Base-by-base conservation (phyloP, 2,888 invertebrate species). In the Anticlea derivata region DNA sequence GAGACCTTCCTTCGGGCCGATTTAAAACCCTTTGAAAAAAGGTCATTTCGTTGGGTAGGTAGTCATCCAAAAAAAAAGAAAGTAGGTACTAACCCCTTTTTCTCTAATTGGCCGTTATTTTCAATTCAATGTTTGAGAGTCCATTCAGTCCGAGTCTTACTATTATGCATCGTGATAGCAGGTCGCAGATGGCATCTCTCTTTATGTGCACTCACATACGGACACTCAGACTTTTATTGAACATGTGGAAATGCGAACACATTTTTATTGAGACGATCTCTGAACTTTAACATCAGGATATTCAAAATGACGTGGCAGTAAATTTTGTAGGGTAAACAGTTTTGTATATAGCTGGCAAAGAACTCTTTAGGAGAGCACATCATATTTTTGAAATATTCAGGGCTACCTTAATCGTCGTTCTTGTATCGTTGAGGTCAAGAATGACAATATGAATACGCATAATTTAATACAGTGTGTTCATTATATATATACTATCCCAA, bases 221-320 rank as follows among this genome's bases (percentile, higher is more conserved):
- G 68, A 69, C 68, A 67, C 71, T 70, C 63, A 54, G 65, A 71
- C 65, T 74, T 78, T 77, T 78, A 77, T 76, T 63, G 65, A 51
- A 45, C 50, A 51, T 48, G 50, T 50, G 48, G 51, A 59, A 58
- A 57, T 60, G 57, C 55, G 58, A 58, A 50, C 57, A 68, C 60
- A 58, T 51, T 63, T 60, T 60, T 60, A 66, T 63, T 60, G 50
- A 50, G 56, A 61, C 56, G 62, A 55, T 41, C 44, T 41, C 40
- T 37, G 40, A 38, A 40, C 22, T 48, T 34, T 39, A 27, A 33
- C 33, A 43, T 47, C 27, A 38, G 27, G 17, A 38, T 52, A 46
- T 43, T 52, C 41, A 51, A 41, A 47, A 47, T 46, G 46, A 33
- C 23, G 35, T 24, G 39, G 50, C 29, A 38, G 33, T 50, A 50